phyloP scores from a whole-genome alignment of 2,888 invertebrate genomes.

The Epicampocera succincta region DNA sequence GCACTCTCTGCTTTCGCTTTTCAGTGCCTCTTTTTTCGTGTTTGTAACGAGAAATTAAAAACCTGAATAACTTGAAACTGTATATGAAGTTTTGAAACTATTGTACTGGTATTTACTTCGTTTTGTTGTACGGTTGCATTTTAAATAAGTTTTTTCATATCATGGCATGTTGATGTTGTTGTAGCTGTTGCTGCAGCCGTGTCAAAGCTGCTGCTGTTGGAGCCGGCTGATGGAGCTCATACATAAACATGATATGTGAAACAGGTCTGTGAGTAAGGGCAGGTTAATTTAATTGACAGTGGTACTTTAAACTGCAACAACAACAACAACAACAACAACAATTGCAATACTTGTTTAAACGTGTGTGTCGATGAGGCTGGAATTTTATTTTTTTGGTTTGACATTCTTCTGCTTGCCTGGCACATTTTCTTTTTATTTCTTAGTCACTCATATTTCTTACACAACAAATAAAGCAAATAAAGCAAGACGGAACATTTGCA shows the following conservation, averaged over 20 bases:
- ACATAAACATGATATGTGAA: constrained; percentile 41
- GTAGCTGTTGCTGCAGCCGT: constrained; percentile 17
- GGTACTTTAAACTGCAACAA: not conserved
- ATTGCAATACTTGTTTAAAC: not conserved
- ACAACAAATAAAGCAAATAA: too few relatives aligned
- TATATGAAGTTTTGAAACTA: constrained; percentile 18
- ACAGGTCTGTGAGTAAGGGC: constrained; percentile 11
- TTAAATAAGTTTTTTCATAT: constrained; percentile 16
- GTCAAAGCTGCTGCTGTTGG: not conserved
- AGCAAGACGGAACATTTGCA: too few relatives aligned
- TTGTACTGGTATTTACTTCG: constrained; percentile 17
- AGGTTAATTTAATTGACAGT: constrained; percentile 57
- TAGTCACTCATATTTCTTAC: too few relatives aligned
- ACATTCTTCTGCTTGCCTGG: too few relatives aligned
- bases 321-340: constrained; percentile 8
- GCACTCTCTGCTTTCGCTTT: not conserved
- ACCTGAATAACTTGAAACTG: constrained; percentile 4
- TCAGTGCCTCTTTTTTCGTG: not conserved
- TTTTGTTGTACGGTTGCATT: constrained; percentile 40
- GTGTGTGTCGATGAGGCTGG: not conserved
- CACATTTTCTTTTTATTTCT: too few relatives aligned
- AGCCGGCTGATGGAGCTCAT: constrained; percentile 1
- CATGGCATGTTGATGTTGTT: not conserved
- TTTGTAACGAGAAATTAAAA: not conserved
- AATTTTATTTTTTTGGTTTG: too few relatives aligned